Conservation (phyloP, 2,888 invertebrate species). For the Nephrocerus scutellatus region DNA sequence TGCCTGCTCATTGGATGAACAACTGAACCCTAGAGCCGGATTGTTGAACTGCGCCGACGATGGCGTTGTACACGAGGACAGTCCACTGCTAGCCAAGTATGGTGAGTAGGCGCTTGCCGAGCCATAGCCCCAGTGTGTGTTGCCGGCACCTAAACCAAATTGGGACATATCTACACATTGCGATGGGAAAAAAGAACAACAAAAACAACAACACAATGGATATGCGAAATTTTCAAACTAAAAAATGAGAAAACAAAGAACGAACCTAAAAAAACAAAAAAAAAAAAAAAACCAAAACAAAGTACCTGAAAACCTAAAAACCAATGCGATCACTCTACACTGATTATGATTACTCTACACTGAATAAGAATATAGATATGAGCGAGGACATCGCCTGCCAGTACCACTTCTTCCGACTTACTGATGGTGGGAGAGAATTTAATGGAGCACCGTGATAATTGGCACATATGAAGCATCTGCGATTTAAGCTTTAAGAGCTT, state of each 20-base stretch:
- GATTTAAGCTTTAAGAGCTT: too few species aligned
- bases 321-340: too few species aligned
- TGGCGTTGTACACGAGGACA: conserved; percentile 70
- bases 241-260: neutral
- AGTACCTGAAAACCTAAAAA: conserved; percentile 3
- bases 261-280: neutral
- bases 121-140: conserved; percentile 84
- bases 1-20: conserved; percentile 60
- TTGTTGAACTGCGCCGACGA: conserved; percentile 65
- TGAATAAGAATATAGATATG: too few species aligned
- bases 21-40: conserved; percentile 65
- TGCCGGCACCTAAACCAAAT: conserved; percentile 75
- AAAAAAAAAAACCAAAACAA: neutral
- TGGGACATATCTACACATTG: conserved; percentile 80
- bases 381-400: too few species aligned
- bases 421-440: too few species aligned
- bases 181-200: conserved; percentile 1
- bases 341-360: too few species aligned
- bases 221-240: too few species aligned
- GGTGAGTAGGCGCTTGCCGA: conserved; percentile 81
- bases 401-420: too few species aligned
- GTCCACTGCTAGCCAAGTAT: conserved; percentile 62
- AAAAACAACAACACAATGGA: too few species aligned
- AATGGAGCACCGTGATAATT: too few species aligned
- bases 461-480: too few species aligned